These are phyloP conservation scores for Neopelma chrysocephalum DNA, from an alignment of 2,797 vertebrate genomes.

Conservation along the genomic window DNA sequence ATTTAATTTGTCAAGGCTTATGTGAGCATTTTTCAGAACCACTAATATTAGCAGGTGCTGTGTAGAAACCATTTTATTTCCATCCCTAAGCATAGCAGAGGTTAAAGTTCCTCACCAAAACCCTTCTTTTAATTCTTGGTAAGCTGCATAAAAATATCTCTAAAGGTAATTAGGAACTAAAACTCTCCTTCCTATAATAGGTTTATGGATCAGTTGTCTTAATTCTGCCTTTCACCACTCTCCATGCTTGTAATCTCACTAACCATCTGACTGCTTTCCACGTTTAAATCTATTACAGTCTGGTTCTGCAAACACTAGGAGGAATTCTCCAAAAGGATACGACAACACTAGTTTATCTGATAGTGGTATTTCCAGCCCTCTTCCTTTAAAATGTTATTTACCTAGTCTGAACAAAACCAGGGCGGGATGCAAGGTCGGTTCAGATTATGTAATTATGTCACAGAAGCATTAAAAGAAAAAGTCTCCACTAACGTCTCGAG, in stretches of 20 bases:
- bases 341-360: not conserved
- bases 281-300: conserved; percentile 22
- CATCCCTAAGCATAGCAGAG: not conserved
- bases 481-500: conserved; percentile 62
- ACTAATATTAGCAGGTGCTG: not conserved
- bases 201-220: conserved; percentile 46
- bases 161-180: conserved; percentile 24
- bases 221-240: not conserved
- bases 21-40: not conserved
- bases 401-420: conserved; percentile 39
- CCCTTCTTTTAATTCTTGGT: not conserved
- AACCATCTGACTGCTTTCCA: conserved; percentile 18
- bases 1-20: not conserved
- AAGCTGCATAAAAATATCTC: conserved; percentile 7
- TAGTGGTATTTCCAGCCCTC: not conserved
- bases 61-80: not conserved
- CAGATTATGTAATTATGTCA: conserved; percentile 71
- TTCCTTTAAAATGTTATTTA: conserved; percentile 36
- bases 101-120: not conserved
- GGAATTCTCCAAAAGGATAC: conserved; percentile 3
- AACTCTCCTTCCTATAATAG: not conserved
- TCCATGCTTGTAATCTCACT: conserved; percentile 4
- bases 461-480: conserved; percentile 44
- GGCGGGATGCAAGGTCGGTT: conserved; percentile 23
- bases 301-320: not conserved